These are phyloP conservation scores for Alectoris magna DNA, from an alignment of 2,797 vertebrate species.

Conservation along the genomic window DNA sequence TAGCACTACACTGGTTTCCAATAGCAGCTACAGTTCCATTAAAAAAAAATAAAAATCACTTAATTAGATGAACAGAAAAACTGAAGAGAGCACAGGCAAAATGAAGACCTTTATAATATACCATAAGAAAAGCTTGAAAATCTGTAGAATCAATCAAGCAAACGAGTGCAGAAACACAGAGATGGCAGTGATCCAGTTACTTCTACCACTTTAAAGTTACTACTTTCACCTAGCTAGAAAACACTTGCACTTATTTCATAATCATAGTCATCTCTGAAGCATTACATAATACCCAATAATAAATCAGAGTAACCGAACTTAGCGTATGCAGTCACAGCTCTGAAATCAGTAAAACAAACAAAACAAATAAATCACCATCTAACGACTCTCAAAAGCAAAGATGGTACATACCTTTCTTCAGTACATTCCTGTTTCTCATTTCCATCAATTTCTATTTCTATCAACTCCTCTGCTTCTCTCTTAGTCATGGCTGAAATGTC, in stretches of 20 bases:
- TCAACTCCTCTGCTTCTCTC: slow-evolving; percentile 96
- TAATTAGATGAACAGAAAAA: not conserved
- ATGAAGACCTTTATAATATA: not conserved
- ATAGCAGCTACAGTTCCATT: not conserved
- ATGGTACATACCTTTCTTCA: slow-evolving; percentile 80
- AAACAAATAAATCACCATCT: not conserved
- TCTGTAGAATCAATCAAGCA: not conserved
- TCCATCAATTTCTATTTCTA: slow-evolving; percentile 99
- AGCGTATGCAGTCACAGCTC: not conserved
- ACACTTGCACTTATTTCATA: not conserved
- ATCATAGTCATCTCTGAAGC: not conserved
- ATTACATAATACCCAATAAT: not conserved
- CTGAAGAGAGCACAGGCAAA: not conserved
- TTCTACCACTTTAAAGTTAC: not conserved
- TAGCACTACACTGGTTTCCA: not conserved
- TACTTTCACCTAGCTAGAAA: not conserved
- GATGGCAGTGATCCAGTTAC: not conserved
- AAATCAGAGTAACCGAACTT: not conserved
- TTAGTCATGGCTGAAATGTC: slow-evolving; percentile 89
- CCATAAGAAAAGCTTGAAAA: not conserved
- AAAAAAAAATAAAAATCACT: not conserved
- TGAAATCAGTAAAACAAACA: not conserved
- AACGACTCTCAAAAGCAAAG: not conserved
- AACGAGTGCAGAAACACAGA: not conserved
- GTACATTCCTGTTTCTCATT: slow-evolving; percentile 86